phyloP scores from a whole-genome alignment of 2,888 invertebrate genomes.

The Drosophila anomalata region DNA sequence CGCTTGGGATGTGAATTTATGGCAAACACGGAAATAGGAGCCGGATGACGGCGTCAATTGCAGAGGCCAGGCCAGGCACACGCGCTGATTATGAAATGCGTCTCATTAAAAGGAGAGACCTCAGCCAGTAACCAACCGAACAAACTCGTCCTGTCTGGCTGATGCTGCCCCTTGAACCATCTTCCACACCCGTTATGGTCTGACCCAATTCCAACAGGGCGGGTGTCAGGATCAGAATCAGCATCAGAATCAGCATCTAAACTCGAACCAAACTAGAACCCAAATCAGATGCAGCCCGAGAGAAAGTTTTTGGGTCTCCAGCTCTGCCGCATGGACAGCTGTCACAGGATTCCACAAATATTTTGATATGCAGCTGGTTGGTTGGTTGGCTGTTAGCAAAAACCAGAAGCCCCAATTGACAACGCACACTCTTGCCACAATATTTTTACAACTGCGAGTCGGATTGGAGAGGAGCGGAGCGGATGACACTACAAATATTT shows the following conservation, averaged over 20 bases:
- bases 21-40: conserved; percentile 71
- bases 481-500: conserved; percentile 58
- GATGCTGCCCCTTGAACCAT: neutral
- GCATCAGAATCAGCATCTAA: neutral
- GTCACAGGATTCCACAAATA: conserved; percentile 66
- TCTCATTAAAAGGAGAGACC: conserved; percentile 66
- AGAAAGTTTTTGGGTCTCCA: conserved; percentile 52
- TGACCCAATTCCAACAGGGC: conserved; percentile 32
- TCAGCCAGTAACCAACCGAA: conserved; percentile 12
- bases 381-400: conserved; percentile 43
- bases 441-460: conserved; percentile 66
- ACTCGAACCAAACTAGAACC: conserved; percentile 2
- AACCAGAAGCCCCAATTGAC: conserved; percentile 61
- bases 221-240: conserved; percentile 29
- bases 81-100: conserved; percentile 72
- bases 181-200: conserved; percentile 17
- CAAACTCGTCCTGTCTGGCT: conserved; percentile 3
- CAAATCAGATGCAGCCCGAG: conserved; percentile 18
- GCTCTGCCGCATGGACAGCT: conserved; percentile 49
- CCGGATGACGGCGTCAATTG: conserved; percentile 49
- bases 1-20: conserved; percentile 63
- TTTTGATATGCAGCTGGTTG: conserved; percentile 67
- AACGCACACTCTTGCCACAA: conserved; percentile 64
- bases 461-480: conserved; percentile 18
- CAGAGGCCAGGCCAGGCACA: conserved; percentile 55